phyloP scores from a whole-genome alignment of 2,888 invertebrate genomes.

The Tuta absoluta region DNA sequence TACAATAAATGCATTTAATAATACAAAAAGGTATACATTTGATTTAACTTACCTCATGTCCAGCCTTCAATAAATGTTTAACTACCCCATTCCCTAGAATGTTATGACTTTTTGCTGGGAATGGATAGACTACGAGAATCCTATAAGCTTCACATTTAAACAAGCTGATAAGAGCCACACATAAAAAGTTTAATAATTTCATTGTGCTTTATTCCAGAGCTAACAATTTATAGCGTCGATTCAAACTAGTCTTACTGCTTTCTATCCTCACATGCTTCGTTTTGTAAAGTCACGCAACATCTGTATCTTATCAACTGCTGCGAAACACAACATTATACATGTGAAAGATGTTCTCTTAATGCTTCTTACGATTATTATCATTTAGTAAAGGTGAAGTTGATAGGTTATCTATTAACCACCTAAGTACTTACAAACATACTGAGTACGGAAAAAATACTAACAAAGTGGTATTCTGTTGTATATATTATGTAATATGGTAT shows the following conservation, averaged over 20 bases:
- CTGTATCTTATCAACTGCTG: neutral
- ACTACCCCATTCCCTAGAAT: constrained; percentile 41
- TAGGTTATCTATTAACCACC: too few relatives aligned
- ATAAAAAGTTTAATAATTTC: constrained; percentile 3
- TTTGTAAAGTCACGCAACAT: neutral
- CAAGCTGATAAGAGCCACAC: constrained; percentile 12
- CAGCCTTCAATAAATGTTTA: constrained; percentile 36
- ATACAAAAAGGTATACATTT: too few relatives aligned
- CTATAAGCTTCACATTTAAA: constrained; percentile 31
- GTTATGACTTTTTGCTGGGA: constrained; percentile 39
- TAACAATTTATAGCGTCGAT: neutral
- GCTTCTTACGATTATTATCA: neutral
- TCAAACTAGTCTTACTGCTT: neutral
- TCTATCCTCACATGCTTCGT: neutral
- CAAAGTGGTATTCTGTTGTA: too few relatives aligned
- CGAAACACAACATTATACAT: too few relatives aligned
- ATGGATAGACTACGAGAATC: constrained; percentile 37
- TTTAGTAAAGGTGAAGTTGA: neutral
- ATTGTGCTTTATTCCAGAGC: neutral
- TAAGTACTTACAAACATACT: too few relatives aligned
- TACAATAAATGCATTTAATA: constrained; percentile 21
- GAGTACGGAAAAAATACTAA: too few relatives aligned
- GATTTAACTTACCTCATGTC: constrained; percentile 41
- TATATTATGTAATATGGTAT: too few relatives aligned
- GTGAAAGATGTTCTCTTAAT: too few relatives aligned